Base-by-base conservation (phyloP, 2,888 invertebrate genomes). In the Cordilura impudica region DNA sequence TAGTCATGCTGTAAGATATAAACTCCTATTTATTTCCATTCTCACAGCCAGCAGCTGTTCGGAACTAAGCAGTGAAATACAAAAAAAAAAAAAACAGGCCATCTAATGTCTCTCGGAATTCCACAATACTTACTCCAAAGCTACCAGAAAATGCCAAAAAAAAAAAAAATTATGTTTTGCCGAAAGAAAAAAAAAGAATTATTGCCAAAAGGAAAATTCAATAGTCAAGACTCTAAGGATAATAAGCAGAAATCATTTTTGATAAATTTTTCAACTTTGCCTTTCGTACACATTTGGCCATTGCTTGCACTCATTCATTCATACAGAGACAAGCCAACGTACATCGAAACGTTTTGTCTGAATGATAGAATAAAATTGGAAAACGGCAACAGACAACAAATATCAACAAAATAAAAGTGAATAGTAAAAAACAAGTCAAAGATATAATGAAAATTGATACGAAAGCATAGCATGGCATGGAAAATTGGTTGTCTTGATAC, bases 401-500 rank as follows among this genome's bases (percentile, higher is more conserved):
- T 78, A 79, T 23, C 49, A 23, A 21, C 65, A 29, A 60, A 66
- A 53, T 66, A 67, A 60, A 70, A 71, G 66, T 56, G 19, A 73
- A 69, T 23, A 58, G 14, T 8, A 21, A 5, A 60, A 74, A 56
- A 54, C 49, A 65, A 70, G 39, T 60, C 43, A 67, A 58, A 56
- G 70, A 71, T 29, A 82, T 78, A 82, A 84, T 81, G 80, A 82
- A 84, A 82, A 83, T 79, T 81, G 80, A 83, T 82, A 78, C 74
- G 51, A 76, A 70, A 81, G 69, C 82, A 56, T 71, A 61, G 76
- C 61, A 74, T 75, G 43, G 83, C 82, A 79, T 82, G 75, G 81
- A 82, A 84, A 83, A 83, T 82, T 81, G 81, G 51, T 80, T 81
- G 81, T 80, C 31, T 39, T 16, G 12, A 63, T 63, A 29, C 7